These are phyloP conservation scores for Melanotaenia boesemani DNA, from an alignment of 2,797 vertebrate species.

Conservation along the genomic window DNA sequence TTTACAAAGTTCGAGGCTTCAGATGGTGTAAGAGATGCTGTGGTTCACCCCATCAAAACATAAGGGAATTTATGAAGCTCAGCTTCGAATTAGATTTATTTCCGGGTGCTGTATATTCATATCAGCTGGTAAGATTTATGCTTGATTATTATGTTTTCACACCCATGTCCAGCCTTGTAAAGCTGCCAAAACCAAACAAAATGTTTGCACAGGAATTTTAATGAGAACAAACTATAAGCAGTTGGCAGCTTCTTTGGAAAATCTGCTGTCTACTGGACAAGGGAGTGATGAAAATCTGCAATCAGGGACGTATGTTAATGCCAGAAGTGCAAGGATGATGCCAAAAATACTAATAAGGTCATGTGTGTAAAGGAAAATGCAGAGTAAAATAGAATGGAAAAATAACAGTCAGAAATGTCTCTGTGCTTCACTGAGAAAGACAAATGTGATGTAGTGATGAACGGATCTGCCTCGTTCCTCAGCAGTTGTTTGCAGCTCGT, in stretches of 20 bases:
- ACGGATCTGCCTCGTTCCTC: conserved; percentile 51
- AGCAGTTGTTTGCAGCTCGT: conserved; percentile 62
- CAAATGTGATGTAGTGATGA: conserved; percentile 30
- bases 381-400: not conserved
- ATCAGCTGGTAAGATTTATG: not conserved
- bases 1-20: conserved; percentile 3
- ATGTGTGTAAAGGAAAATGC: not conserved
- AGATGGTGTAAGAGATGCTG: not conserved
- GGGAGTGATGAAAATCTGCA: not conserved
- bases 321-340: not conserved
- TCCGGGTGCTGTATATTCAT: not conserved
- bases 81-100: conserved; percentile 3
- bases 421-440: conserved; percentile 35
- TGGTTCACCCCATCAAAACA: not conserved
- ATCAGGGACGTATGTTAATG: not conserved
- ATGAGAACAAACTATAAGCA: not conserved
- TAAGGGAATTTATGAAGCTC: not conserved
- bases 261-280: not conserved
- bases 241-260: not conserved
- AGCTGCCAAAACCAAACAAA: not conserved
- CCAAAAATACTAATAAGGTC: conserved; percentile 2
- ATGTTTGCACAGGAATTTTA: not conserved
- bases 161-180: not conserved
- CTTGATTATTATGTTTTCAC: conserved; percentile 10
- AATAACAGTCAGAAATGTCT: not conserved